Evolutionary conservation across 2,888 invertebrate species (phyloP).

Genomic region (Platynereis dumerilii): DNA sequence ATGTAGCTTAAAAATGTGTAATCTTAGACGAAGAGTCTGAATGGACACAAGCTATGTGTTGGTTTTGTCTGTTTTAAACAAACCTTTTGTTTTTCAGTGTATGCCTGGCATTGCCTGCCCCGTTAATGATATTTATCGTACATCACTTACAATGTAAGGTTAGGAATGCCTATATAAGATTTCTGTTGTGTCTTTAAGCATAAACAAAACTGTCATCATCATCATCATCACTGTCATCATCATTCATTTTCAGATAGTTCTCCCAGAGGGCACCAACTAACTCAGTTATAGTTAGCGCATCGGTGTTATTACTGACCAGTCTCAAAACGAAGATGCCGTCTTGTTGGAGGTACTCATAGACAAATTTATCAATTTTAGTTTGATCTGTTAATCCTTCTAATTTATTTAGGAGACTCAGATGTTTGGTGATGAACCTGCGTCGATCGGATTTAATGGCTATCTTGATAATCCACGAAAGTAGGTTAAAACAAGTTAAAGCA

Average conservation of each 20-base stretch:
- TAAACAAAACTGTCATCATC: too few relatives aligned
- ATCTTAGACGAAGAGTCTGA: too few relatives aligned
- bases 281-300: slow-evolving; percentile 62
- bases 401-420: slow-evolving; percentile 33
- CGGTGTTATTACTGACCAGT: slow-evolving; percentile 62
- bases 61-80: too few relatives aligned
- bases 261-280: slow-evolving; percentile 61
- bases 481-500: slow-evolving; percentile 59
- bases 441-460: slow-evolving; percentile 28
- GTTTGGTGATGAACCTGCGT: slow-evolving; percentile 42
- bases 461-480: slow-evolving; percentile 61
- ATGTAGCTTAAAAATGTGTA: too few relatives aligned
- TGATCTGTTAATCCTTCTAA: slow-evolving; percentile 41
- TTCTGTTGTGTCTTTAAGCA: too few relatives aligned
- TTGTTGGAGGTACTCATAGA: slow-evolving; percentile 59
- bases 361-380: slow-evolving; percentile 44
- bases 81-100: too few relatives aligned
- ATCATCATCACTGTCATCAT: too few relatives aligned
- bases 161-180: too few relatives aligned
- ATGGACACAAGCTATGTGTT: too few relatives aligned
- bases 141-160: too few relatives aligned
- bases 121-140: too few relatives aligned
- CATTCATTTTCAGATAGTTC: slow-evolving; percentile 40
- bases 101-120: too few relatives aligned
- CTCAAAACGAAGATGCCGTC: slow-evolving; percentile 62